Evolutionary conservation across 1,140 invertebrate genomes (phyloP), one percentile per base, ranked within the genome.

Genomic region (Bombus fervidus): DNA sequence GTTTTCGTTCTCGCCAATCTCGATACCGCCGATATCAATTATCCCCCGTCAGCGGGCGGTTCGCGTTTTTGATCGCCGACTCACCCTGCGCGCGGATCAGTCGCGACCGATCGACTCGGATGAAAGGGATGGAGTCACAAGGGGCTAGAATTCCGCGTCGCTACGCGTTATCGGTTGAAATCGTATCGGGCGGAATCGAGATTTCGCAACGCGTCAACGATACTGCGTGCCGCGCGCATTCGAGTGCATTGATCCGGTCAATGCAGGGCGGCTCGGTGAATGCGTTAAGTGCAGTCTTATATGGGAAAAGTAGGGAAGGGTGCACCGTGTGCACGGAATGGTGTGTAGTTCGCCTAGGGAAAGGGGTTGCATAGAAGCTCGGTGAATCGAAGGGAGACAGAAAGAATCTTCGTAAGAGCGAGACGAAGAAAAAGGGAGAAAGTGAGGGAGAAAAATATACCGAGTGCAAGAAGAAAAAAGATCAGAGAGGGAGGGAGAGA

Each of bases 241-340:
- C 91, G 91, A 91, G 92, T 92, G 93, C 93, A 93, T 92, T 92
- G 93, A 94, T 94, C 93, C 93, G 92, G 93, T 94, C 93, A 94
- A 94, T 93, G 92, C 91, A 74, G 88, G 90, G 81, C 85, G 87
- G 83, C 62, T 91, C 91, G 87, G 88, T 94, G 93, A 94, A 94
- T 94, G 91, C 91, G 85, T 86, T 92, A 93, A 94, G 93, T 93
- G 92, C 91, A 93, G 91, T 92, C 91, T 93, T 92, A 92, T 89
- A 88, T 83, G 73, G 83, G 82, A 80, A 41, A 89, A 90, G 88
- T 89, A 90, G 90, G 83, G 89, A 91, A 89, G 75, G 91, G 91
- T 89, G 91, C 86, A 81, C 66, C 62, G 57, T 77, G 71, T 31
- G 64, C 77, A 78, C 62, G 86, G 86, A 92, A 86, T 89, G 88